Evolutionary conservation across 2,113 vertebrate species (phyloP).

Genomic region (Eira barbara): DNA sequence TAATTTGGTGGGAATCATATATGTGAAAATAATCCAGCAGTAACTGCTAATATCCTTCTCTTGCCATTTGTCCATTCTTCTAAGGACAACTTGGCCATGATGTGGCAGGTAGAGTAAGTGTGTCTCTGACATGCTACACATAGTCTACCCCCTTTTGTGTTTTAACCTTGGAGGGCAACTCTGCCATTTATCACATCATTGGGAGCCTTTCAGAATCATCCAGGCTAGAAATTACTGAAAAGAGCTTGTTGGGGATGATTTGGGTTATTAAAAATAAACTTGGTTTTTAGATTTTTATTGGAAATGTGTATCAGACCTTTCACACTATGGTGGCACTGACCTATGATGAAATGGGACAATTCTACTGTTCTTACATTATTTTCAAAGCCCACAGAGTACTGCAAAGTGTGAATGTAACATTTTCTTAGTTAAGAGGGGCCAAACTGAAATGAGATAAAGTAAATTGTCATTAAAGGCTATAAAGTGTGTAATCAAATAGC

Average conservation of each 20-base stretch:
- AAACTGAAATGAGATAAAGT: not conserved
- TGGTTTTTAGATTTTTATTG: not conserved
- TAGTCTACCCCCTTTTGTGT: not conserved
- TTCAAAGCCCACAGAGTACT: not conserved
- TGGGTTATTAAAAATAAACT: not conserved
- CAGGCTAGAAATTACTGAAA: not conserved
- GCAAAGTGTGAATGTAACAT: not conserved
- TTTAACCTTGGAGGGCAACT: not conserved
- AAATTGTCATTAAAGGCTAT: not conserved
- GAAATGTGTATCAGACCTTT: not conserved
- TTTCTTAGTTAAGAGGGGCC: not conserved
- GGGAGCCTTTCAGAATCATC: not conserved
- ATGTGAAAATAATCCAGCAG: not conserved
- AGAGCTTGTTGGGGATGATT: not conserved
- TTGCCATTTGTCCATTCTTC: not conserved
- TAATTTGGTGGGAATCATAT: not conserved
- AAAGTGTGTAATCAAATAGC: not conserved
- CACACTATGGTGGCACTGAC: not conserved
- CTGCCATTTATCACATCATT: not conserved
- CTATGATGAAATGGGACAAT: not conserved
- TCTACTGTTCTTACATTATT: not conserved
- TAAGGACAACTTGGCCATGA: not conserved
- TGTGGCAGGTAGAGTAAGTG: too few relatives aligned
- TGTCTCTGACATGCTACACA: accelerated
- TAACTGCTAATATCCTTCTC: not conserved